phyloP scores from a whole-genome alignment of 2,888 invertebrate species.

The Drosophila siamana region DNA sequence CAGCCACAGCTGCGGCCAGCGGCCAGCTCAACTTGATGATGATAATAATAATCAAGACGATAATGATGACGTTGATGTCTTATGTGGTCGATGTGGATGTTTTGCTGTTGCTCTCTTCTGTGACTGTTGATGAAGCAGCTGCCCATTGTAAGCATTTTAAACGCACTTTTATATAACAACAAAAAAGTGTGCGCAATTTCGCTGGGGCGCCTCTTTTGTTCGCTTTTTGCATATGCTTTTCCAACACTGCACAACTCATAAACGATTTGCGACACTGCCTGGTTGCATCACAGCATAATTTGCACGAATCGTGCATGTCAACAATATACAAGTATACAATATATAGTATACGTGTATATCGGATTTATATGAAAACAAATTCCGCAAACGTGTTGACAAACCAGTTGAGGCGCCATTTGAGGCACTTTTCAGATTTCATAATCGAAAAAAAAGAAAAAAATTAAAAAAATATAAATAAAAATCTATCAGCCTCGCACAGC shows the following conservation, averaged over 20 bases:
- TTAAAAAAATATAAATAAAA: slow-evolving; percentile 9
- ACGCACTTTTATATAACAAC: slow-evolving; percentile 59
- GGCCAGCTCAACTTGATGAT: slow-evolving; percentile 11
- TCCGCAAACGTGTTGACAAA: slow-evolving; percentile 55
- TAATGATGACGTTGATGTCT: slow-evolving; percentile 18
- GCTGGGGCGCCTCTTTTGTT: slow-evolving; percentile 25
- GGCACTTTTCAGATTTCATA: slow-evolving; percentile 63
- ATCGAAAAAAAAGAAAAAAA: slow-evolving; percentile 29
- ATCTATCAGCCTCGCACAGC: slow-evolving; percentile 32
- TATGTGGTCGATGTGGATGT: background rate
- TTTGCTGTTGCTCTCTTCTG: background rate
- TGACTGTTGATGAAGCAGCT: slow-evolving; percentile 38
- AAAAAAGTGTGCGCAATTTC: slow-evolving; percentile 8
- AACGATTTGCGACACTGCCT: slow-evolving; percentile 11
- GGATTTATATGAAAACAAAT: slow-evolving; percentile 11
- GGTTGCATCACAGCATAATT: slow-evolving; percentile 45
- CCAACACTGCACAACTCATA: slow-evolving; percentile 25
- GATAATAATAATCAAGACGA: slow-evolving; percentile 27
- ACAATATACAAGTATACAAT: slow-evolving; percentile 1
- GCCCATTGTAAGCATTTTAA: slow-evolving; percentile 22
- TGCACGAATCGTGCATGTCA: slow-evolving; percentile 30
- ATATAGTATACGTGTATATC: background rate
- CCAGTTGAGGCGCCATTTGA: slow-evolving; percentile 56
- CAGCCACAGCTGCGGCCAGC: slow-evolving; percentile 27
- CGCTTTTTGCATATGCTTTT: slow-evolving; percentile 43